A percentile compares a stretch with the other conserved stretches of the same genome.
phyloP scores from a whole-genome alignment of 2,113 vertebrate species.

The Scartelaos histophorus region DNA sequence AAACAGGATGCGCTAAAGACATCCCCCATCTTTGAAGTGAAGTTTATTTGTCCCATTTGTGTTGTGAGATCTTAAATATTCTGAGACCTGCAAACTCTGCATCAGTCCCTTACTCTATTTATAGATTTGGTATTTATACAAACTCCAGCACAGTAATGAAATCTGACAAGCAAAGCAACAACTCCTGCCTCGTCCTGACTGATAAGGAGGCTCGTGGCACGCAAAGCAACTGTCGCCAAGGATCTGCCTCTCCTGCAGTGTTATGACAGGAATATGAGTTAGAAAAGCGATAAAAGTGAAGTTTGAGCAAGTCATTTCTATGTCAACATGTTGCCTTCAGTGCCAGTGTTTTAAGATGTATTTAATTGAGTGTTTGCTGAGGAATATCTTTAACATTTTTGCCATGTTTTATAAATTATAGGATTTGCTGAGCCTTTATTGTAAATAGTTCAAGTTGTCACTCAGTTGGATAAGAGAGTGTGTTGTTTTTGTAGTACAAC shows the following conservation, averaged over 20 bases:
- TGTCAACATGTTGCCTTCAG: not conserved
- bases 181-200: not conserved
- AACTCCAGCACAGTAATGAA: slow-evolving; percentile 11
- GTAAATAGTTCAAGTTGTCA: not conserved
- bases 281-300: not conserved
- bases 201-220: slow-evolving; percentile 5
- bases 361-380: slow-evolving; percentile 1
- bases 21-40: not conserved
- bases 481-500: not conserved
- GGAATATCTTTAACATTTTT: not conserved
- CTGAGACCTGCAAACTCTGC: slow-evolving; percentile 8
- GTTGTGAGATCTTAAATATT: not conserved
- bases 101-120: slow-evolving; percentile 32
- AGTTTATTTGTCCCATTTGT: slow-evolving; percentile 6
- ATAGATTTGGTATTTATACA: slow-evolving; percentile 41
- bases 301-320: not conserved
- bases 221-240: not conserved
- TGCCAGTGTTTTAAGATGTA: not conserved
- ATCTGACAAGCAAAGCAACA: slow-evolving; percentile 38
- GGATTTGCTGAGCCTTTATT: not conserved
- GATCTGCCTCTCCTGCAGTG: not conserved
- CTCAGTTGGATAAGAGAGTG: not conserved
- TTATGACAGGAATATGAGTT: slow-evolving; percentile 3
- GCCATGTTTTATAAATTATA: not conserved
- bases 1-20: not conserved